Evolutionary conservation across 2,888 invertebrate genomes (phyloP).

Genomic region (Melanostoma mellinum): DNA sequence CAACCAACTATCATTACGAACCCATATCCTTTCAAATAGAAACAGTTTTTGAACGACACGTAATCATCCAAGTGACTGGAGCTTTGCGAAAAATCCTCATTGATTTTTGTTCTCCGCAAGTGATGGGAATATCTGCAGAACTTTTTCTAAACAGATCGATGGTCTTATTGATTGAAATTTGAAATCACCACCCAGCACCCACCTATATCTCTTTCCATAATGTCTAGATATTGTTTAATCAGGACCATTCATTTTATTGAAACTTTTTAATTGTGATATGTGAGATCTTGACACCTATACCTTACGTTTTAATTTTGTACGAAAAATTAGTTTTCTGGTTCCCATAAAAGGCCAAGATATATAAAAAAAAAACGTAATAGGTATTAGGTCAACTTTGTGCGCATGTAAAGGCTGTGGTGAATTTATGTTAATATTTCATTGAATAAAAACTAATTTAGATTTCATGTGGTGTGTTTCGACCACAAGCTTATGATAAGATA

Average conservation of each 20-base stretch:
- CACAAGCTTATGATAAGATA: conserved; percentile 6
- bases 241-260: too few relatives aligned
- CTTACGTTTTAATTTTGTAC: too few relatives aligned
- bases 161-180: background rate
- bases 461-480: conserved; percentile 18
- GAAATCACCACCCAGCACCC: background rate
- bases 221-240: too few relatives aligned
- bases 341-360: background rate
- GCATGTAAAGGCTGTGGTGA: conserved; percentile 32
- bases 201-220: too few relatives aligned
- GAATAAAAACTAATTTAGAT: background rate
- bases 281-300: too few relatives aligned
- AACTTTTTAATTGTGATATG: too few relatives aligned
- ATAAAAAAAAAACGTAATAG: conserved; percentile 11
- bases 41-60: conserved; percentile 10
- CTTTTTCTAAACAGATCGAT: background rate
- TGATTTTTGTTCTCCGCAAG: conserved; percentile 12
- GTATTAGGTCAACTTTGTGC: conserved; percentile 36
- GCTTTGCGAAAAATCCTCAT: conserved; percentile 24
- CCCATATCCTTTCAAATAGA: background rate
- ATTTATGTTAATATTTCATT: background rate
- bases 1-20: too few relatives aligned
- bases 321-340: too few relatives aligned
- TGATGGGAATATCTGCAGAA: conserved; percentile 12
- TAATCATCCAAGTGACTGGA: conserved; percentile 16